Evolutionary conservation across 2,888 invertebrate genomes (phyloP).

Genomic region (Graphium colonna): DNA sequence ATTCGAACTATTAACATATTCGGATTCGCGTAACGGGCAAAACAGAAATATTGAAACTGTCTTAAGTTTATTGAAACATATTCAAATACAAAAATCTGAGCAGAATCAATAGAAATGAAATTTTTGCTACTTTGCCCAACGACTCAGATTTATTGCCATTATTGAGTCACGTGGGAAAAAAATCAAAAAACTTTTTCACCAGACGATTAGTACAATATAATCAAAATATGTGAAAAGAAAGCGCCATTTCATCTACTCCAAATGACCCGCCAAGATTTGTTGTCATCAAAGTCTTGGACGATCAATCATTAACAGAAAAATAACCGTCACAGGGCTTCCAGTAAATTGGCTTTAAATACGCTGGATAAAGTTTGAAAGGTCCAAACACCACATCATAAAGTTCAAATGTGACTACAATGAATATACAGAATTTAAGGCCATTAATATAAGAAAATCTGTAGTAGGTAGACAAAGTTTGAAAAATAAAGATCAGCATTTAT

Average conservation of each 20-base stretch:
- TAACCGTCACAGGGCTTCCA: background rate
- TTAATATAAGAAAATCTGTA: too few species aligned
- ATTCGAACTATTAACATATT: too few species aligned
- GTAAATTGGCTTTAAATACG: constrained; percentile 6
- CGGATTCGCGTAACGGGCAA: background rate
- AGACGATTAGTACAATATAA: too few species aligned
- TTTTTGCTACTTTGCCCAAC: too few species aligned
- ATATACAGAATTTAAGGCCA: constrained; percentile 1
- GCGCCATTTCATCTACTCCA: too few species aligned
- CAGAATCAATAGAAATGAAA: too few species aligned
- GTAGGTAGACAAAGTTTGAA: background rate
- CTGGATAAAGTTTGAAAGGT: constrained; percentile 7
- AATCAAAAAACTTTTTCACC: too few species aligned
- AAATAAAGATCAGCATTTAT: too few species aligned
- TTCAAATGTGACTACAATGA: constrained; percentile 2
- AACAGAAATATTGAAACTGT: background rate
- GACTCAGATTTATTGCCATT: too few species aligned
- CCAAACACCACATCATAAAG: background rate
- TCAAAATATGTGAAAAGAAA: constrained; percentile 3
- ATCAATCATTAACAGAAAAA: constrained; percentile 4
- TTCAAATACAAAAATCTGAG: constrained; percentile 1
- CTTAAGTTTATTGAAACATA: background rate
- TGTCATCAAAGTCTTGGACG: background rate
- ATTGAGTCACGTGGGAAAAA: too few species aligned
- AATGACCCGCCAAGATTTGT: too few species aligned